phyloP scores from a whole-genome alignment of 2,113 vertebrate species.

The Solea senegalensis region DNA sequence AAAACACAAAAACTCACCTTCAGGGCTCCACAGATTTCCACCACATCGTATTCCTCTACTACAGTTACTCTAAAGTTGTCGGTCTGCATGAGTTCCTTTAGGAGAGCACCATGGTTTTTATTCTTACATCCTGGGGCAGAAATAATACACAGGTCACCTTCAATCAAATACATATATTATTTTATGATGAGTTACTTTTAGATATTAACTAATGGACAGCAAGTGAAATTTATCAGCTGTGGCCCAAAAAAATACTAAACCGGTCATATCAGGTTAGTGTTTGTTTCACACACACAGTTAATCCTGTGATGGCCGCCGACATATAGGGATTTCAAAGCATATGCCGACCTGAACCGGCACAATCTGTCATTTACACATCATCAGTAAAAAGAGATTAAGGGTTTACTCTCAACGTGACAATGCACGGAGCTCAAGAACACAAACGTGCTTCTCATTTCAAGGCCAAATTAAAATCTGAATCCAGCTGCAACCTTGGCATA shows the following conservation, averaged over 20 bases:
- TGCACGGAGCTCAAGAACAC: slow-evolving; percentile 3
- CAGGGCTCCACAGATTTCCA: slow-evolving; percentile 96
- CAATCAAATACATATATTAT: neutral
- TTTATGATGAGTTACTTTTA: neutral
- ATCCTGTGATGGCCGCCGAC: too few relatives aligned
- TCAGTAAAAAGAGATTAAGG: slow-evolving; percentile 4
- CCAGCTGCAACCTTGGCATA: neutral
- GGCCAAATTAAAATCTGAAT: slow-evolving; percentile 1
- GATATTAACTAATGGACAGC: too few relatives aligned
- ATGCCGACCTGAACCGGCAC: neutral
- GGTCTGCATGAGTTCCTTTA: slow-evolving; percentile 97
- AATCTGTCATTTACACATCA: slow-evolving; percentile 11
- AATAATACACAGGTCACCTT: neutral
- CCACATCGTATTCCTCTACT: slow-evolving; percentile 91
- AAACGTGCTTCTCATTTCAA: slow-evolving; percentile 8
- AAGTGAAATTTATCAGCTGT: too few relatives aligned
- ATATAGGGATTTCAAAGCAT: neutral
- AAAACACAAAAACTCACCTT: slow-evolving; percentile 82
- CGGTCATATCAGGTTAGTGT: too few relatives aligned
- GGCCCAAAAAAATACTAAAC: too few relatives aligned
- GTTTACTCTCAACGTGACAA: neutral
- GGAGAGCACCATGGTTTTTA: slow-evolving; percentile 81
- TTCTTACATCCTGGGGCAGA: slow-evolving; percentile 87
- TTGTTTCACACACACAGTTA: too few relatives aligned
- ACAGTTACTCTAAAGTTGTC: slow-evolving; percentile 92